Base-by-base conservation (phyloP, 2,113 vertebrate species). In the Poecilia latipinna region DNA sequence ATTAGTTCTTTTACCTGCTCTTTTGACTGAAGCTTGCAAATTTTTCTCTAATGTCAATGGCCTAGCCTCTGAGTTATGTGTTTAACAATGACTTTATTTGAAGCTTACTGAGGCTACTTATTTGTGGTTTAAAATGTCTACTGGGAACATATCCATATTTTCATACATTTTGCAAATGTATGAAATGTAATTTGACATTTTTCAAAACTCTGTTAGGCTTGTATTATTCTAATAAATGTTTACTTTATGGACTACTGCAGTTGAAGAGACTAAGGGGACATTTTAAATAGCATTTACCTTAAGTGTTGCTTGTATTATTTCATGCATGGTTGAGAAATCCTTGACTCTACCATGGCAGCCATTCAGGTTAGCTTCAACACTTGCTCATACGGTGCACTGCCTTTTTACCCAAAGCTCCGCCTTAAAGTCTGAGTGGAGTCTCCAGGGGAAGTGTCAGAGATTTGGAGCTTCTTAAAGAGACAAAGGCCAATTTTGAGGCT, bases 21-120 rank as follows among this genome's bases (percentile, higher is more conserved):
- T 72, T 72, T 64, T 37, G 22, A 65, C 71, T 82, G 12, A 35
- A 67, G 17, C 22, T 61, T 74, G 26, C 65, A 37, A 77, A 37
- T 22, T 28, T 74, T 82, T 76, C 29, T 82, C 62, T 75, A 35
- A 19, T 68, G 68, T 70, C 12, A 32, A 37, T 33, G 63, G 61
- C 70, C 39, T 86, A 68, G 22, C 33, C 70, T 82, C 72, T 83
- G 72, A 85, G 77, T 84, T 48, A n/a, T 73, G 74, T 67, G 71
- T 72, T 84, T 79, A 70, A 71, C 65, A 66, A 65, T 79, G 74
- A 75, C n/a, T 35, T 69, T 54, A 74, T 85, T 87, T 31, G 66
- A 79, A 80, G 70, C 42, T 83, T 66, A 73, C 70, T 54, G 11
- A n/a, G n/a, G 70, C 3, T 29, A 22, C 28, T 65, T 11, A 72